A percentile compares a stretch with the other conserved stretches of the same genome.
phyloP scores from a whole-genome alignment of 1,140 invertebrate species.

The Drosophila truncata region DNA sequence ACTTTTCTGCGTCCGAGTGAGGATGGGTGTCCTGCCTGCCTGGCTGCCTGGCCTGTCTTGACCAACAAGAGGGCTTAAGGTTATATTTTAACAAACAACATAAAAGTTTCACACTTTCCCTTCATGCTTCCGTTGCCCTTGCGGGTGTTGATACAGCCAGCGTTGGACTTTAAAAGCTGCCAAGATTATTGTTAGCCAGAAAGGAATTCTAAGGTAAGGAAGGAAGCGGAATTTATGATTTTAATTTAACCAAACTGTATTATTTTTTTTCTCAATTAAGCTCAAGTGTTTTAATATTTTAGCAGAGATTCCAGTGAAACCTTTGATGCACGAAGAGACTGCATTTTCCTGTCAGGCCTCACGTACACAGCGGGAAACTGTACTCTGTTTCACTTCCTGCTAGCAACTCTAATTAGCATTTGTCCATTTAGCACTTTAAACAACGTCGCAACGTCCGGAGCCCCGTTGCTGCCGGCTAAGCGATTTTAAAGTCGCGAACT shows the following conservation, averaged over 20 bases:
- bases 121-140: conserved; percentile 20
- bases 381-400: not conserved
- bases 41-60: conserved; percentile 16
- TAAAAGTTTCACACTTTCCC: conserved; percentile 75
- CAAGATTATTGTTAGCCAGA: conserved; percentile 20
- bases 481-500: conserved; percentile 62
- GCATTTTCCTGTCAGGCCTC: not conserved
- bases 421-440: conserved; percentile 40
- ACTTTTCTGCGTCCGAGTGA: conserved; percentile 22
- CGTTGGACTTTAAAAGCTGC: conserved; percentile 33
- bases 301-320: not conserved
- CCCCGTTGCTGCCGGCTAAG: conserved; percentile 40
- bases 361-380: not conserved
- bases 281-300: accelerated
- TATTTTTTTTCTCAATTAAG: not conserved
- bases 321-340: not conserved
- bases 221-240: not conserved
- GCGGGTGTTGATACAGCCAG: conserved; percentile 30
- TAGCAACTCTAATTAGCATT: conserved; percentile 55
- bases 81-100: conserved; percentile 74
- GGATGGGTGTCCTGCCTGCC: conserved; percentile 8
- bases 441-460: conserved; percentile 42
- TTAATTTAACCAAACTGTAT: not conserved
- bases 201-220: not conserved
- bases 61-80: conserved; percentile 63